phyloP scores from a whole-genome alignment of 2,113 vertebrate species.

The Polyodon spathula region DNA sequence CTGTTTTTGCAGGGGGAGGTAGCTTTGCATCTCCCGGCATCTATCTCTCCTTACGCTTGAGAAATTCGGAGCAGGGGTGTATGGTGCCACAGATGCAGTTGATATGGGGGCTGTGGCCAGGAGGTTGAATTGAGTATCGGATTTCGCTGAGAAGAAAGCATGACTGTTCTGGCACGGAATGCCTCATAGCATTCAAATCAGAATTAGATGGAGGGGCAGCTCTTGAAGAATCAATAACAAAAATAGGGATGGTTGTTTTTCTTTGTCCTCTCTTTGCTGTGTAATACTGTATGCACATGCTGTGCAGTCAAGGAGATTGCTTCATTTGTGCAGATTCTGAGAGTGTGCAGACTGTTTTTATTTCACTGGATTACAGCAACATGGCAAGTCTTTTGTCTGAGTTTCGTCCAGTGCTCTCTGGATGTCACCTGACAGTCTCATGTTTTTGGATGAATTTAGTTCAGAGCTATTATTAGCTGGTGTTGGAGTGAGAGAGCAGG shows the following conservation, averaged over 20 bases:
- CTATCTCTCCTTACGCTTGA: conserved; percentile 20
- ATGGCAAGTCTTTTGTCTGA: conserved; percentile 59
- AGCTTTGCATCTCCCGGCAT: conserved; percentile 12
- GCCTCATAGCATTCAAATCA: conserved; percentile 21
- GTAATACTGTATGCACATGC: no score
- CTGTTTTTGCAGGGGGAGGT: neutral
- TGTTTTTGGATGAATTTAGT: conserved; percentile 84
- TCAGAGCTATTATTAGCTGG: conserved; percentile 87
- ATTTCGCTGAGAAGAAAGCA: conserved; percentile 28
- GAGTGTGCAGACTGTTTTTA: conserved; percentile 30
- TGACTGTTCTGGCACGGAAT: conserved; percentile 24
- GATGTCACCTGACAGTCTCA: conserved; percentile 88
- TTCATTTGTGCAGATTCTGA: no score
- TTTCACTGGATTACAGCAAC: conserved; percentile 37
- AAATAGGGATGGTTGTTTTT: no score
- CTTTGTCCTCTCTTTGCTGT: no score
- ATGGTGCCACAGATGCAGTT: conserved; percentile 19
- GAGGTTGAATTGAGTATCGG: conserved; percentile 24
- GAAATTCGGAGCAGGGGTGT: conserved; percentile 21
- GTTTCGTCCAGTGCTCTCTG: conserved; percentile 54
- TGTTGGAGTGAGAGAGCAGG: conserved; percentile 49
- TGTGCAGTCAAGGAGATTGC: no score
- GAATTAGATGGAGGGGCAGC: conserved; percentile 19
- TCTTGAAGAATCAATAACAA: no score
- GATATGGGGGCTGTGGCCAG: conserved; percentile 23